phyloP scores from a whole-genome alignment of 2,888 invertebrate genomes.

The Lacanobia wlatinum region DNA sequence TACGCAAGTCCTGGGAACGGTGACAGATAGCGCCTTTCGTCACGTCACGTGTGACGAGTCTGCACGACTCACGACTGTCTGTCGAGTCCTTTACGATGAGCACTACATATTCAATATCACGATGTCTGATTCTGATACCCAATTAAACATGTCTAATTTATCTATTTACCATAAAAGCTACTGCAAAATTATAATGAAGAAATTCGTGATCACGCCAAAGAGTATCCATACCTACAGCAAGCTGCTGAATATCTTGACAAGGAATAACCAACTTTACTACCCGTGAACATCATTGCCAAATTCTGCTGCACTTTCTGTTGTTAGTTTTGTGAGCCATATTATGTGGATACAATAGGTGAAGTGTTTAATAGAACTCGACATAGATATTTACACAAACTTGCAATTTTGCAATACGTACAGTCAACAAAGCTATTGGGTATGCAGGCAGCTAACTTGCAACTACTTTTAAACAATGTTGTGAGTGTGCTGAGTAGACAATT shows the following conservation, averaged over 20 bases:
- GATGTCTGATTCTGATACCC: constrained; percentile 14
- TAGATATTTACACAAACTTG: no score
- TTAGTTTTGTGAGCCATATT: neutral
- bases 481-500: no score
- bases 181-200: neutral
- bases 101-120: constrained; percentile 55
- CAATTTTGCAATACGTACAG: no score
- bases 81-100: constrained; percentile 21
- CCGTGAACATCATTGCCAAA: neutral
- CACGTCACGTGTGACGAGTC: constrained; percentile 27
- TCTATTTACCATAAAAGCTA: neutral
- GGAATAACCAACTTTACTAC: neutral
- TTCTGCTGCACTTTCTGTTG: neutral
- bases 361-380: no score
- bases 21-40: constrained; percentile 30
- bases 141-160: neutral
- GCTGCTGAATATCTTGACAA: no score
- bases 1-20: constrained; percentile 34
- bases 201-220: neutral
- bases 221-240: no score
- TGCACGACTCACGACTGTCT: constrained; percentile 47
- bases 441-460: no score
- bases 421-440: no score
- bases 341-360: neutral
- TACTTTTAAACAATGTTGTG: no score